Conservation (phyloP, 2,113 vertebrate genomes). For the Python bivittatus region DNA sequence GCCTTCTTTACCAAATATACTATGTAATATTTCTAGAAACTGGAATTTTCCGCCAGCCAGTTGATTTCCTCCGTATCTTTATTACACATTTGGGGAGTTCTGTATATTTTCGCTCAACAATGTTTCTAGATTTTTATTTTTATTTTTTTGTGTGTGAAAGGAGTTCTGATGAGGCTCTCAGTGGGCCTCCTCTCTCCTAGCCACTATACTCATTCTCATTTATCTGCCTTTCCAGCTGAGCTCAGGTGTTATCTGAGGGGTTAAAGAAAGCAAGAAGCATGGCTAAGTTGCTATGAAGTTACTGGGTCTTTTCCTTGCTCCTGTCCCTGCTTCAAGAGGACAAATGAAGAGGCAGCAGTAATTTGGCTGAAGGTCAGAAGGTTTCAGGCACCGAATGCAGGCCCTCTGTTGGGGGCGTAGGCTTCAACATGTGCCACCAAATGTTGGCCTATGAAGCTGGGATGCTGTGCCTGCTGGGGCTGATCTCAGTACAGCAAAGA, state of each 20-base stretch:
- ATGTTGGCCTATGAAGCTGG: background rate
- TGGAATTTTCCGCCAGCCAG: background rate
- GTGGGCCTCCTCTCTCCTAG: background rate
- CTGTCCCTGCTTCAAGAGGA: background rate
- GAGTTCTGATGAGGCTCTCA: background rate
- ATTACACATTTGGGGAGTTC: background rate
- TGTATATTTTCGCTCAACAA: background rate
- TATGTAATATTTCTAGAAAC: background rate
- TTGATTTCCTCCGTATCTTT: background rate
- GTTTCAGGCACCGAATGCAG: background rate
- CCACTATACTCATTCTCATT: background rate
- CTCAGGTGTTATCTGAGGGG: background rate
- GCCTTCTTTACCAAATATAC: background rate
- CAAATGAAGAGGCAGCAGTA: background rate
- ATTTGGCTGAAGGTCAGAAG: background rate
- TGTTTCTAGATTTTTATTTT: background rate
- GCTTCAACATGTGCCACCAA: background rate
- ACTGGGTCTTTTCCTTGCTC: background rate
- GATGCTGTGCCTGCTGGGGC: background rate
- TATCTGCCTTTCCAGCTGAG: background rate
- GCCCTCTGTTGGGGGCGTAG: background rate
- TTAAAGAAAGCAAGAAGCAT: background rate
- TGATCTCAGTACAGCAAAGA: background rate
- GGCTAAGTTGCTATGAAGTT: background rate
- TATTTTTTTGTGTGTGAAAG: background rate